These are phyloP conservation scores for Teinopalpus imperialis DNA, from an alignment of 2,888 invertebrate genomes.

Conservation along the genomic window DNA sequence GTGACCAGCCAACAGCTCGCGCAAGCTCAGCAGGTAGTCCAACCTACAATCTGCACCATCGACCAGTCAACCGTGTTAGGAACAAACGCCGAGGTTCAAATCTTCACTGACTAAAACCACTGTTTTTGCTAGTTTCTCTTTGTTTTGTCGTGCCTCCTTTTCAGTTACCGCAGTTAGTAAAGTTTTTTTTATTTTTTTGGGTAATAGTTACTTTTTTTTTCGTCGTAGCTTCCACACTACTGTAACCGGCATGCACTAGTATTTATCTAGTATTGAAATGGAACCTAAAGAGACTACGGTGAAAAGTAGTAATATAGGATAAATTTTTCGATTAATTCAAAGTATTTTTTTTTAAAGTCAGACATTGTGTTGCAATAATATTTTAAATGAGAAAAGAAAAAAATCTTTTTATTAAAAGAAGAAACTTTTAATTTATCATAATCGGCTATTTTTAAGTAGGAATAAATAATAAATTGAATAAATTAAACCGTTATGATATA, in stretches of 20 bases:
- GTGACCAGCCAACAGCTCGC: slow-evolving; percentile 59
- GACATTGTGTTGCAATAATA: too few species aligned
- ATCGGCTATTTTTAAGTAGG: too few species aligned
- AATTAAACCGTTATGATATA: too few species aligned
- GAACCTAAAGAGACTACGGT: too few species aligned
- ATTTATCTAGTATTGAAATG: too few species aligned
- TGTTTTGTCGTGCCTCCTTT: slow-evolving; percentile 28
- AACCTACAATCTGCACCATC: slow-evolving; percentile 57
- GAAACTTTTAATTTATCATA: too few species aligned
- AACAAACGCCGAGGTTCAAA: slow-evolving; percentile 81
- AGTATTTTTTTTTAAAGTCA: too few species aligned
- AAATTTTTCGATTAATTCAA: too few species aligned
- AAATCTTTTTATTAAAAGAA: too few species aligned
- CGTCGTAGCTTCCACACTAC: slow-evolving; percentile 29
- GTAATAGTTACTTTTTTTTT: slow-evolving; percentile 2
- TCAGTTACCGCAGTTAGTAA: slow-evolving; percentile 50
- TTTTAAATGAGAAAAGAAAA: too few species aligned
- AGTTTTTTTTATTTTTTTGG: slow-evolving; percentile 48
- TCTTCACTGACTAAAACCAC: slow-evolving; percentile 60
- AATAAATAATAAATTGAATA: too few species aligned
- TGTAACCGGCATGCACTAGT: slow-evolving; percentile 32
- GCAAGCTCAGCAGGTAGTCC: slow-evolving; percentile 53
- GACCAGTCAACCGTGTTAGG: slow-evolving; percentile 67
- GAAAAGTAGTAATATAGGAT: too few species aligned
- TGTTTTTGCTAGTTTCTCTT: slow-evolving; percentile 42